Percentiles rank a stretch among this genome's conserved stretches.
Evolutionary conservation across 2,113 vertebrate genomes (phyloP).

Genomic region (Anolis carolinensis): DNA sequence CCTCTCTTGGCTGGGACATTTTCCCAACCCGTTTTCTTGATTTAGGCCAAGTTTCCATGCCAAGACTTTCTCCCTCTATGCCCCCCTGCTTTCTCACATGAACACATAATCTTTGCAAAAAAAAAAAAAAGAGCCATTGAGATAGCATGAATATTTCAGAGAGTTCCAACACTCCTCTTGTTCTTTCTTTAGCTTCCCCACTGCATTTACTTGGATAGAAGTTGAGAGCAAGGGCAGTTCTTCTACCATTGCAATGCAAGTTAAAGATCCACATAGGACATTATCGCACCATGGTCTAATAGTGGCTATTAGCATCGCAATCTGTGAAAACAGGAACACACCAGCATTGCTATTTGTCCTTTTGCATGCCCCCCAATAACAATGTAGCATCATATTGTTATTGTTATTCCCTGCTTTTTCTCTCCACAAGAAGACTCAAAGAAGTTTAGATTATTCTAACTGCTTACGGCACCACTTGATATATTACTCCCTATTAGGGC

Average conservation of each 20-base stretch:
- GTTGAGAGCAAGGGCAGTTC: conserved; percentile 10
- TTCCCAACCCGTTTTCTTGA: conserved; percentile 41
- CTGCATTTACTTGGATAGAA: background rate
- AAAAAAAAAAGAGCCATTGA: conserved; percentile 35
- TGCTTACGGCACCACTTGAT: no score
- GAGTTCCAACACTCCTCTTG: conserved; percentile 38
- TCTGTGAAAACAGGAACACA: no score
- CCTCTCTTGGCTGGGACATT: conserved; percentile 53
- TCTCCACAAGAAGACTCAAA: no score
- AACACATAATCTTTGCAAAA: conserved; percentile 40
- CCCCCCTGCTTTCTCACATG: background rate
- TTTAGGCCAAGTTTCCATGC: conserved; percentile 61
- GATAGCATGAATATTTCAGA: conserved; percentile 59
- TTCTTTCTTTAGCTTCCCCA: conserved; percentile 27
- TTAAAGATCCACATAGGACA: background rate
- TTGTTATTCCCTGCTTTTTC: no score
- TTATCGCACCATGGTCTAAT: no score
- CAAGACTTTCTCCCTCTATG: conserved; percentile 21
- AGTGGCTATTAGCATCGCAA: no score
- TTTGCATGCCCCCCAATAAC: no score
- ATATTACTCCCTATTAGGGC: no score
- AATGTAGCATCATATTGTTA: no score
- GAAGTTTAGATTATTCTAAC: no score
- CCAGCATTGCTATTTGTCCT: no score
- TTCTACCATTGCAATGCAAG: background rate